Evolutionary conservation across 2,888 invertebrate genomes (phyloP).

Genomic region (Ichneumoninae sp.): DNA sequence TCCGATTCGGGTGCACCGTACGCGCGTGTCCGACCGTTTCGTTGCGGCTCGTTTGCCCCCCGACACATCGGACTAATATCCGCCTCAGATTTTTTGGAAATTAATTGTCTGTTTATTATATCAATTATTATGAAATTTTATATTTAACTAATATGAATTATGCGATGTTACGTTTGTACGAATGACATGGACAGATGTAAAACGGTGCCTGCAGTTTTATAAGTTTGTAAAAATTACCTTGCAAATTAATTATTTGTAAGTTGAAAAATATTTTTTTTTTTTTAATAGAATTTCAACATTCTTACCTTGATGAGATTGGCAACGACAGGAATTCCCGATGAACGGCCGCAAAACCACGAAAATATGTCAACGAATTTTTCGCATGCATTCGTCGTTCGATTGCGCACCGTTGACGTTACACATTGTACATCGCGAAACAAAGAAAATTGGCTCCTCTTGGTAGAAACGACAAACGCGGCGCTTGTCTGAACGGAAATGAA

Average conservation of each 20-base stretch:
- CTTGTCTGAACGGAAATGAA: neutral
- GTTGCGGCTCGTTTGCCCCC: no score
- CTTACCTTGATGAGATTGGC: neutral
- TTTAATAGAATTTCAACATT: neutral
- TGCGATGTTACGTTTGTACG: no score
- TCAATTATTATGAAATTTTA: neutral
- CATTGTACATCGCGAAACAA: neutral
- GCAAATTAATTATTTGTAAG: neutral
- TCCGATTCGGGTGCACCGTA: no score
- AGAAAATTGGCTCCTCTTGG: neutral
- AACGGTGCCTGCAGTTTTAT: no score
- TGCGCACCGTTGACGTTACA: neutral
- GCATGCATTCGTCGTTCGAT: neutral
- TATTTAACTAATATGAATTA: no score
- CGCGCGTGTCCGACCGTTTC: no score
- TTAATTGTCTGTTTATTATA: no score
- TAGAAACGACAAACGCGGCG: neutral
- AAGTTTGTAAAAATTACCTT: no score
- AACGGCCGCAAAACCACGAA: neutral
- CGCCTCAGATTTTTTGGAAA: no score
- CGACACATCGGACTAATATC: no score
- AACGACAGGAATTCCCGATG: neutral
- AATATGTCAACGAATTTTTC: neutral
- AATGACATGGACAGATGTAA: no score
- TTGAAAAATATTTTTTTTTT: neutral